phyloP scores from a whole-genome alignment of 2,797 vertebrate species.

The Anableps anableps region DNA sequence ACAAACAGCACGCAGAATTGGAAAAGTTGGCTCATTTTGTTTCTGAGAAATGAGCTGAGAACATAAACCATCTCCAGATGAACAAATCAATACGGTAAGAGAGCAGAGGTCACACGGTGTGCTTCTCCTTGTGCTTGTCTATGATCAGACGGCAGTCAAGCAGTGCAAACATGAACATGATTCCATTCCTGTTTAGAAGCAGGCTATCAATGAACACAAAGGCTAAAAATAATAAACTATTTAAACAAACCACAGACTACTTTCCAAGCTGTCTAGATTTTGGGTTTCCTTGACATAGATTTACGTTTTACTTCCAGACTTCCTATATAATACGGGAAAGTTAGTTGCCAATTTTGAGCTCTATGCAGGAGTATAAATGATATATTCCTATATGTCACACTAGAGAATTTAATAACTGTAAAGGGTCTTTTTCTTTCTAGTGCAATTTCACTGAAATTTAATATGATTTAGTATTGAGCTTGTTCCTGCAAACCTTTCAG shows the following conservation, averaged over 20 bases:
- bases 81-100: constrained; percentile 44
- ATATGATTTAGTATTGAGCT: constrained; percentile 16
- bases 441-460: constrained; percentile 18
- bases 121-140: constrained; percentile 7
- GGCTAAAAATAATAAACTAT: constrained; percentile 25
- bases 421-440: neutral
- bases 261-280: constrained; percentile 11
- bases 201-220: constrained; percentile 30
- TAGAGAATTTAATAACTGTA: constrained; percentile 19
- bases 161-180: constrained; percentile 31
- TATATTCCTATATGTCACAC: neutral
- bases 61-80: constrained; percentile 34
- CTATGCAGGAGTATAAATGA: constrained; percentile 19
- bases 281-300: constrained; percentile 24
- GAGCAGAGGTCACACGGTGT: constrained; percentile 27
- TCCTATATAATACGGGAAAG: constrained; percentile 12
- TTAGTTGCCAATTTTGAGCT: constrained; percentile 13
- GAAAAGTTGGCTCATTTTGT: constrained; percentile 16
- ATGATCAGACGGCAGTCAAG: constrained; percentile 37
- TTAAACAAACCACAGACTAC: constrained; percentile 12
- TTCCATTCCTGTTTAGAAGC: constrained; percentile 32
- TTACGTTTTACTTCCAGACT: constrained; percentile 26
- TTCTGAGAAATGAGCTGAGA: constrained; percentile 19
- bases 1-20: constrained; percentile 38
- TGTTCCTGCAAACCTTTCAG: neutral